These are phyloP conservation scores for Erebia epiphron DNA, from an alignment of 2,888 invertebrate species.

Conservation along the genomic window DNA sequence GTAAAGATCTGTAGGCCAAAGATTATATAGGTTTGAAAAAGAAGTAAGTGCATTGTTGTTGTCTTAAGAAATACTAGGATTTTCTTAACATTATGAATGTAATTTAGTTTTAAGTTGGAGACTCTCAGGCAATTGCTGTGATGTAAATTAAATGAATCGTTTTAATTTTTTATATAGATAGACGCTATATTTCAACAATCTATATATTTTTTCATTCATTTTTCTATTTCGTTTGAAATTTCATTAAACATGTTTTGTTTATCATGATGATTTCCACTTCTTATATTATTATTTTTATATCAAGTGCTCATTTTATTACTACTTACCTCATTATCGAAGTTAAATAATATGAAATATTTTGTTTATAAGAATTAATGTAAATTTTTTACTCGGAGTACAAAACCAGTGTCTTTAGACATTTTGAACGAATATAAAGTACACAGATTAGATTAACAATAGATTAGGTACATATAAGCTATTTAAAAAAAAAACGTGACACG, in stretches of 20 bases:
- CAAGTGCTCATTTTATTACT: conserved; percentile 9
- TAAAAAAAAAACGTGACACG: conserved; percentile 27
- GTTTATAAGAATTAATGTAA: conserved; percentile 8
- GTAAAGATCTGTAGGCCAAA: conserved; percentile 80
- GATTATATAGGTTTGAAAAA: conserved; percentile 63
- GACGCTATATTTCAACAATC: conserved; percentile 33
- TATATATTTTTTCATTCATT: conserved; percentile 14
- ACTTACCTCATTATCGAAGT: conserved; percentile 11
- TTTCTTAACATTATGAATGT: conserved; percentile 36
- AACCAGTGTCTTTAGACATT: conserved; percentile 58
- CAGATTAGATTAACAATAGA: conserved; percentile 34
- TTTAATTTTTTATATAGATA: conserved; percentile 53
- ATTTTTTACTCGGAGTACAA: conserved; percentile 55
- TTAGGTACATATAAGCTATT: conserved; percentile 8
- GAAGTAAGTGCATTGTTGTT: conserved; percentile 41
- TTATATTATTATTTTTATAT: neutral
- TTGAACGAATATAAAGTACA: conserved; percentile 42
- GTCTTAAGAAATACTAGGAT: conserved; percentile 43
- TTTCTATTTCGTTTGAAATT: conserved; percentile 19
- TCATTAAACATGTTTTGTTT: conserved; percentile 19
- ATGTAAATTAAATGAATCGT: conserved; percentile 67
- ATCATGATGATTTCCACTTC: neutral
- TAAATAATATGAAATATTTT: conserved; percentile 1
- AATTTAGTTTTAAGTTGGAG: conserved; percentile 65
- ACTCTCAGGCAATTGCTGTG: conserved; percentile 80